Conservation (phyloP, 2,888 invertebrate genomes). For the Pyrrhosoma nymphula region DNA sequence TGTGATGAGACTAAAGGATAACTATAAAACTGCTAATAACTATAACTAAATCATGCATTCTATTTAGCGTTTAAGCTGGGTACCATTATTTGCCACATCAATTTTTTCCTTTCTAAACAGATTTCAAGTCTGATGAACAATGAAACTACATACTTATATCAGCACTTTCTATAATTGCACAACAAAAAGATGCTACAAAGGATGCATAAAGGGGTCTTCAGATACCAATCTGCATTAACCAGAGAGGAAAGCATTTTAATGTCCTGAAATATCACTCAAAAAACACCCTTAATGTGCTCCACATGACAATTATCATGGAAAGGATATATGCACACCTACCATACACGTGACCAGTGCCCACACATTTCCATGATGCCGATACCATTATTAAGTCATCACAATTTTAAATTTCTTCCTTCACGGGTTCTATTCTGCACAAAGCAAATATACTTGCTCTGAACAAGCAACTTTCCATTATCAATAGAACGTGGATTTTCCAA, state of each 20-base stretch:
- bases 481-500: neutral
- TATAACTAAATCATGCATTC: no score
- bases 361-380: neutral
- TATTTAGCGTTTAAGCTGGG: no score
- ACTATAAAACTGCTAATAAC: no score
- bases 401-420: neutral
- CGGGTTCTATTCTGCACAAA: neutral
- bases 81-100: no score
- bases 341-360: neutral
- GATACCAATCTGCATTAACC: no score
- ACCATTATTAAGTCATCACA: neutral
- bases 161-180: neutral
- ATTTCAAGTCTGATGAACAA: neutral
- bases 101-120: no score
- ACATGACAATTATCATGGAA: neutral
- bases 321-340: neutral
- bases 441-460: no score
- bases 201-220: no score
- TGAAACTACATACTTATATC: neutral
- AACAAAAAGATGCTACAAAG: neutral
- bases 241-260: neutral
- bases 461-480: no score
- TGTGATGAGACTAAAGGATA: no score
- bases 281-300: neutral
- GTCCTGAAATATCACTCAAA: neutral